These are phyloP conservation scores for Anneissia japonica DNA, from an alignment of 35 echinoderm and acorn worm genomes.

Conservation along the genomic window DNA sequence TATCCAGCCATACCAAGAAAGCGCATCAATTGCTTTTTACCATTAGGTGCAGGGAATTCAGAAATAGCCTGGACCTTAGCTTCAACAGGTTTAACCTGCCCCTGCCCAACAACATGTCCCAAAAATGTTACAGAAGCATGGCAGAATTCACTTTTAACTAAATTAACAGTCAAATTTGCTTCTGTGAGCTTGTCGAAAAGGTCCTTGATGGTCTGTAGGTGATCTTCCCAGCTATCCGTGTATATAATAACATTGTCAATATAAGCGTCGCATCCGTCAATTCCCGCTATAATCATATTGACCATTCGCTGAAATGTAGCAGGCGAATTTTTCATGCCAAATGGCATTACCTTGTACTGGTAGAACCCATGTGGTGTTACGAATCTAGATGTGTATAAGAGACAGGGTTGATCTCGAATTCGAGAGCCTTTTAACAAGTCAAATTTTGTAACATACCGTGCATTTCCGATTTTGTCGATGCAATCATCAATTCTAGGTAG, in stretches of 20 bases:
- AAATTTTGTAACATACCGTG: conserved; percentile 56
- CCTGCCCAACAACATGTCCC: conserved; percentile 43
- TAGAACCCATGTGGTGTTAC: conserved; percentile 26
- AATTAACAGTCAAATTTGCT: conserved; percentile 33
- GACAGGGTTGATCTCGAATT: conserved; percentile 37
- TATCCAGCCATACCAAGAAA: conserved; percentile 68
- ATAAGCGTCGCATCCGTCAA: conserved; percentile 8
- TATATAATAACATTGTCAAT: conserved; percentile 20
- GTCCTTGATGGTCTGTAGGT: background rate
- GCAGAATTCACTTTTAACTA: conserved; percentile 40
- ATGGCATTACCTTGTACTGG: conserved; percentile 33
- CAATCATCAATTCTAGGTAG: conserved; percentile 61
- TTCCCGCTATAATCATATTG: background rate
- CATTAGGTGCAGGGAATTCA: conserved; percentile 32
- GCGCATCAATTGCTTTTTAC: conserved; percentile 40
- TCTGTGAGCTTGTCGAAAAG: conserved; percentile 5
- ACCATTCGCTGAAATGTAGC: conserved; percentile 4
- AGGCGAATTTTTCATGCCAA: conserved; percentile 39
- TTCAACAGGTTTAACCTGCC: conserved; percentile 18
- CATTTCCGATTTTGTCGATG: conserved; percentile 54
- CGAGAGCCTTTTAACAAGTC: conserved; percentile 68
- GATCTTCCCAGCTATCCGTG: conserved; percentile 17
- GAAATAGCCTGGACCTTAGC: conserved; percentile 51
- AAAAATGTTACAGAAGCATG: conserved; percentile 14
- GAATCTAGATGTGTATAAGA: conserved; percentile 46